phyloP scores from a whole-genome alignment of 2,888 invertebrate species.

The Seira sanloemensis region DNA sequence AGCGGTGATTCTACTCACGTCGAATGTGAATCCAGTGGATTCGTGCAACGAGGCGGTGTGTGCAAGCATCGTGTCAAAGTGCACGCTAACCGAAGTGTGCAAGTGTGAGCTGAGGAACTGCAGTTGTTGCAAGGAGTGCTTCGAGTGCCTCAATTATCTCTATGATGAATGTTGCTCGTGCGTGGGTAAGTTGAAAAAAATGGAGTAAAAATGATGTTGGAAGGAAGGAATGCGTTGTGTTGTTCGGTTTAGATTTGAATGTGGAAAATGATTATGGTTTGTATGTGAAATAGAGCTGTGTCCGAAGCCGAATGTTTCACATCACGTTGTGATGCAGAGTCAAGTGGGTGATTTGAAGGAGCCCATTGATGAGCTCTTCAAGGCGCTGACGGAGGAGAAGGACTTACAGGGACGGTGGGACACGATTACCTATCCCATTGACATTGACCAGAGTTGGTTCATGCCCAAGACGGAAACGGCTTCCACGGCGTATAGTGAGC shows the following conservation, averaged over 20 bases:
- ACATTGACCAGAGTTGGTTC: slow-evolving; percentile 74
- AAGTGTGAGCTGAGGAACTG: slow-evolving; percentile 95
- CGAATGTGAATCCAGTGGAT: slow-evolving; percentile 68
- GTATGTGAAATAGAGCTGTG: slow-evolving; percentile 84
- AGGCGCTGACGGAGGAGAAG: slow-evolving; percentile 86
- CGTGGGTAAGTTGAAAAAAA: slow-evolving; percentile 93
- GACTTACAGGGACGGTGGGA: slow-evolving; percentile 88
- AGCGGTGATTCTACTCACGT: slow-evolving; percentile 54
- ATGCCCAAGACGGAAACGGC: slow-evolving; percentile 71
- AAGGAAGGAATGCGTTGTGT: background rate
- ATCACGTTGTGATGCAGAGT: slow-evolving; percentile 86
- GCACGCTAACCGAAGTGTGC: slow-evolving; percentile 96
- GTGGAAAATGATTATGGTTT: slow-evolving; percentile 14
- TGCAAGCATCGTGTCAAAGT: slow-evolving; percentile 96
- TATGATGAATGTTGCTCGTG: slow-evolving; percentile 97
- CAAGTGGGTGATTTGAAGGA: slow-evolving; percentile 90
- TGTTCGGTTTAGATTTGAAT: background rate
- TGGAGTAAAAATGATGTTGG: no score
- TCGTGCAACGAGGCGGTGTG: slow-evolving; percentile 95
- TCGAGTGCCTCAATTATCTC: slow-evolving; percentile 89
- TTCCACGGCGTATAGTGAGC: slow-evolving; percentile 42
- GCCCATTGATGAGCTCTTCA: slow-evolving; percentile 89
- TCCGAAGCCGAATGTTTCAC: slow-evolving; percentile 88
- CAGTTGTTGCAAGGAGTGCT: slow-evolving; percentile 96
- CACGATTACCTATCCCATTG: slow-evolving; percentile 84